Conservation (phyloP, 2,113 vertebrate genomes). For the Pluvialis apricaria region DNA sequence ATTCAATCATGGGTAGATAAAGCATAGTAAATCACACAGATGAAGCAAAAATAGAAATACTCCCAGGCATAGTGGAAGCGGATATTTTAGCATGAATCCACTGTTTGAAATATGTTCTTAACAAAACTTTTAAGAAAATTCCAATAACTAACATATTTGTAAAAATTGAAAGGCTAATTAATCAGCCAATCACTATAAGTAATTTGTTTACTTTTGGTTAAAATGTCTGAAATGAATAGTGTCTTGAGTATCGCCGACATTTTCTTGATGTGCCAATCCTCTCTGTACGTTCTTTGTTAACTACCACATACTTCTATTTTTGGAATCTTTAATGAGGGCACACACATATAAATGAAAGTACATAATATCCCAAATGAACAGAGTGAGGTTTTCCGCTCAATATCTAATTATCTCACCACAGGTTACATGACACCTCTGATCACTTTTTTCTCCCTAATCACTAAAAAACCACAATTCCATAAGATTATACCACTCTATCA, state of each 20-base stretch:
- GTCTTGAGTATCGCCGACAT: neutral
- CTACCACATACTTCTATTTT: neutral
- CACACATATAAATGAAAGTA: neutral
- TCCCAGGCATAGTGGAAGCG: neutral
- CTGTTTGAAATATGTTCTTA: neutral
- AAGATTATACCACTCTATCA: neutral
- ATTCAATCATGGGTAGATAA: neutral
- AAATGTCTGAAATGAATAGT: neutral
- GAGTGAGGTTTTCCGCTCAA: neutral
- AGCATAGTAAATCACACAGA: neutral
- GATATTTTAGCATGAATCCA: neutral
- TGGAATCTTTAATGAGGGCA: slow-evolving; percentile 15
- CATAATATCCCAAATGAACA: neutral
- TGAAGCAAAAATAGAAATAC: neutral
- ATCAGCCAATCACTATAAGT: neutral
- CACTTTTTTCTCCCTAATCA: neutral
- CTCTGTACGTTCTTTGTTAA: neutral
- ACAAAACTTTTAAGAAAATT: neutral
- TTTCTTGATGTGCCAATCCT: neutral
- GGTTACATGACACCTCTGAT: neutral
- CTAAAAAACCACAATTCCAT: neutral
- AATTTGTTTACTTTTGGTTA: neutral
- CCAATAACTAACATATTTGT: neutral
- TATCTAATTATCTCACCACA: neutral
- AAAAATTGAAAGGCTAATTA: neutral